Percentiles rank a stretch among this genome's conserved stretches.
Evolutionary conservation across 2,888 invertebrate genomes (phyloP).

Genomic region (Aelia acuminata): DNA sequence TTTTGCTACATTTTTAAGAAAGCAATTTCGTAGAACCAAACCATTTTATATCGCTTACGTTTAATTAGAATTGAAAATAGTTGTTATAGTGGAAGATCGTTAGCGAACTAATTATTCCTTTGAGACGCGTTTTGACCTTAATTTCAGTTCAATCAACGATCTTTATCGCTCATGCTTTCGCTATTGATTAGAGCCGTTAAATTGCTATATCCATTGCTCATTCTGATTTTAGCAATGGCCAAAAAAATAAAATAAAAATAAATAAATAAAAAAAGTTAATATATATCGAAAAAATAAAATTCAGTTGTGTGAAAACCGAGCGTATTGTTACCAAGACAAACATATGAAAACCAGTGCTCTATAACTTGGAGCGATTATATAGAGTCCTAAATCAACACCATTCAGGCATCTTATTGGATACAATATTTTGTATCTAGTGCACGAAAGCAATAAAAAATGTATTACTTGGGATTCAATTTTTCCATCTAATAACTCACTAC

Average conservation of each 20-base stretch:
- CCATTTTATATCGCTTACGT: not conserved
- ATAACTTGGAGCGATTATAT: not conserved
- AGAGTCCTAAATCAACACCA: not conserved
- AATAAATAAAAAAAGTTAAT: not conserved
- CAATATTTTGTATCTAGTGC: not conserved
- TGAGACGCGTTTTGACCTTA: not conserved
- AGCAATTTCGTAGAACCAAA: not conserved
- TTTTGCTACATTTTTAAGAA: too few species aligned
- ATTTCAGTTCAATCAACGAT: not conserved
- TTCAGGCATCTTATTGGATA: not conserved
- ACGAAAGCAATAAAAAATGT: conserved; percentile 7
- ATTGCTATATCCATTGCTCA: not conserved
- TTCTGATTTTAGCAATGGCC: not conserved
- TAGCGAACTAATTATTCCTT: not conserved
- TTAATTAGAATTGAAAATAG: not conserved
- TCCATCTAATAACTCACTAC: not conserved
- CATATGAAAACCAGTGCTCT: not conserved
- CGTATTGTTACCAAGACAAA: not conserved
- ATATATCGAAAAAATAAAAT: not conserved
- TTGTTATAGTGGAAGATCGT: not conserved
- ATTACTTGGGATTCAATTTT: not conserved
- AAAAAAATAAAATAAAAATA: too few species aligned
- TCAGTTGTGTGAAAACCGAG: not conserved
- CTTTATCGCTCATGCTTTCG: not conserved
- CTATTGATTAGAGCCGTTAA: not conserved